Base-by-base conservation (phyloP, 2,797 vertebrate genomes). In the Simalia tracyae region DNA sequence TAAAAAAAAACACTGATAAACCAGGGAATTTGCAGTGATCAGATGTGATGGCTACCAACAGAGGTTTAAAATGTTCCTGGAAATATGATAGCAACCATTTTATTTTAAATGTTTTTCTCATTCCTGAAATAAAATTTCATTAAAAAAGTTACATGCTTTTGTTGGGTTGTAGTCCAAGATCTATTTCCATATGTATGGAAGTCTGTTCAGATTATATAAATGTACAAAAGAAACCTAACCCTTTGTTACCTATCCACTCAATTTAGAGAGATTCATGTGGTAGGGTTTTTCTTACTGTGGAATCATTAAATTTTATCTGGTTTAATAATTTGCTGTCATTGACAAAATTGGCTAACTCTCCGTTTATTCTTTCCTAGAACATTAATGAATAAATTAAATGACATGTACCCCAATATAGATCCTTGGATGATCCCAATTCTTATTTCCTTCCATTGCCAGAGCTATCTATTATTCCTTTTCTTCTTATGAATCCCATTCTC, bases 401-500 rank as follows among this genome's bases (percentile, higher is more conserved):
- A 59, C 46, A 84, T 22, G n/a, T 26, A 22, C 28, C 22, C 17
- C 31, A 59, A 17, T 85, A 46, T 19, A 86, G 19, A 46, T 59
- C 42, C 86, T 63, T 86, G 59, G 54, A 56, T 19, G 76, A 66
- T 24, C 36, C 63, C 57, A 56, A 1, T 88, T 61, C 72, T 88
- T 92, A 85, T 5, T 76, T 85, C 22, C 46, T 24, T 90, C 22
- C 36, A 54, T 36, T 86, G 84, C 57, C 50, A 89, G 12, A 72
- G 54, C 42, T 90, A 59, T 63, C 84, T 60, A 90, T 87, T 92
- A 87, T 89, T 86, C 15, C 36, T 28, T 61, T 56, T 72, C 56
- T 86, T 89, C 88, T 46, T 81, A 92, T 89, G 91, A 92, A 89
- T 86, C 91, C 57, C 28, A 89, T 86, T 89, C 91, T 57, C 28